Base-by-base conservation (phyloP, 2,888 invertebrate genomes). In the Octonoba sinensis region DNA sequence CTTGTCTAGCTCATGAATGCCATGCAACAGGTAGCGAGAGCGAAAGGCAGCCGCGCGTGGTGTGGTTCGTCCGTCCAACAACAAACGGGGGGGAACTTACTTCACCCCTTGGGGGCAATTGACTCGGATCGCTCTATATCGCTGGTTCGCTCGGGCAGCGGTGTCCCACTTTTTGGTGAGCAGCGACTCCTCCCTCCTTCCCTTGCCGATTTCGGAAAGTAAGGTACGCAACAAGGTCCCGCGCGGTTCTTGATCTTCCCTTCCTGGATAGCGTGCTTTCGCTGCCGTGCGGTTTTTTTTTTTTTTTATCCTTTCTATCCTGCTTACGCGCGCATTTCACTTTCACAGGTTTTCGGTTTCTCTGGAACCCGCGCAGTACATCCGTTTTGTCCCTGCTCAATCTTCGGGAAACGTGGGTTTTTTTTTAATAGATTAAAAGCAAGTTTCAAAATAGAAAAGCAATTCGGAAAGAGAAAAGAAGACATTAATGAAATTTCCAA, bases 71-170 rank as follows among this genome's bases (percentile, higher is more conserved):
- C 49, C 49, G 65, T 54, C 67, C 73, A 44, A 27, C 69, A 36
- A 59, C 72, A 36, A 70, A 44, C 36, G 18, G 11, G 18, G 46
- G 64, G 54, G 56, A 36, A 36, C 6, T 3, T 6, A 36, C 1
- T 44, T 62, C n/a, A n/a, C 73, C 73, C 36, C 54, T 27, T 54
- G 73, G 66, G 72, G 59, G 44, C 1, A 18, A 62, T 62, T 46
- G 73, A 67, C 49, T 81, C 79, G 66, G 72, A 79, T 79, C 78
- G 78, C 78, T 79, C 78, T 72, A 79, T 79, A 79, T 79, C 79
- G 73, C 79, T 72, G 72, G 66, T 72, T 79, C 62, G 79, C 64
- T 71, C 65, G 77, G 79, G 73, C 69, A 67, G 62, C 51, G 79
- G 73, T 81, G 79, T 73, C 73, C 79, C 79, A 81, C 73, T 81